Conservation (phyloP, 2,888 invertebrate genomes). For the Drosophila lutescens region DNA sequence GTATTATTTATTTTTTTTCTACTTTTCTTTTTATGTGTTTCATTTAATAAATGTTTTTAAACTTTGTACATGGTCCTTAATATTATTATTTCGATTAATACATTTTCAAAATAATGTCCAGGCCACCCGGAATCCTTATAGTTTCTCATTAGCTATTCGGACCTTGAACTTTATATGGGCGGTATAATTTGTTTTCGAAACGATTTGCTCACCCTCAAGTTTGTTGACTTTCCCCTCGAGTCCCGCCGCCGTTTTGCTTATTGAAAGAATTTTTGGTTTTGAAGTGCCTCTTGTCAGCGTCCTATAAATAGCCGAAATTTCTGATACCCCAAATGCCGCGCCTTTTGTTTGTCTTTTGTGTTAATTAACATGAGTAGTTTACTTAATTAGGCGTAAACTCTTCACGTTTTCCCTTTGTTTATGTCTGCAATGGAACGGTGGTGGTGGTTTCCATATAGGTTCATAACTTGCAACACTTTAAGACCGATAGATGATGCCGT, state of each 20-base stretch:
- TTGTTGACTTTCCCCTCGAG: constrained; percentile 65
- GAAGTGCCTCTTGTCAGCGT: constrained; percentile 46
- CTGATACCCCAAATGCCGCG: constrained; percentile 24
- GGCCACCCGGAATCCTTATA: neutral
- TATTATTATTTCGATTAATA: no score
- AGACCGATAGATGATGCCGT: constrained; percentile 59
- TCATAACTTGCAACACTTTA: constrained; percentile 28
- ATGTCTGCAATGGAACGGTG: constrained; percentile 48
- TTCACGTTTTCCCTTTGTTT: constrained; percentile 53
- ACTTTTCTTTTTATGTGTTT: no score
- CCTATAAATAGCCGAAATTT: constrained; percentile 38
- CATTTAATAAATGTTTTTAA: no score
- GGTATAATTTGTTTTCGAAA: constrained; percentile 22
- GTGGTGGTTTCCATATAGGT: constrained; percentile 26
- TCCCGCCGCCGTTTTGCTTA: constrained; percentile 46
- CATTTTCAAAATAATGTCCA: no score
- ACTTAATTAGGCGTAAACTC: constrained; percentile 70
- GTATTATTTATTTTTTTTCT: no score
- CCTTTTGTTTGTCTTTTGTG: constrained; percentile 66
- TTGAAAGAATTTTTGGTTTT: constrained; percentile 58
- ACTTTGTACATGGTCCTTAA: no score
- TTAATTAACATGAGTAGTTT: constrained; percentile 78
- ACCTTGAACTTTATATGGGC: constrained; percentile 26
- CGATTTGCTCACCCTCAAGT: constrained; percentile 39
- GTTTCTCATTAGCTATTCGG: neutral